phyloP scores from a whole-genome alignment of 2,113 vertebrate species.

The Muscicapa adusta region DNA sequence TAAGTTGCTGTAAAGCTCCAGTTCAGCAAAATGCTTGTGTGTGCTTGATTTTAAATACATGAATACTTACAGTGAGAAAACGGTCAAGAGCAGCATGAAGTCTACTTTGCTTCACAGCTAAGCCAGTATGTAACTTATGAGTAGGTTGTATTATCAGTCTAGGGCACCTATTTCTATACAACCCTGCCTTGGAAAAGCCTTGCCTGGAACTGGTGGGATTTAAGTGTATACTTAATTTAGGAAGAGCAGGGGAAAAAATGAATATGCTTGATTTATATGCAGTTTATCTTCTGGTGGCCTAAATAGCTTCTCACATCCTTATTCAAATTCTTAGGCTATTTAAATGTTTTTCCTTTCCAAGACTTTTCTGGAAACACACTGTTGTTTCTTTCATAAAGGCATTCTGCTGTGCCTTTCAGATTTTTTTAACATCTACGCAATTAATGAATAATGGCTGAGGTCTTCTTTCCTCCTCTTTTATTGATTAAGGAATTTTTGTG shows the following conservation, averaged over 20 bases:
- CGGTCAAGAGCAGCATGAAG: slow-evolving; percentile 54
- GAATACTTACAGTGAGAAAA: slow-evolving; percentile 53
- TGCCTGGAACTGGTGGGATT: not conserved
- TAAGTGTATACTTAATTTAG: slow-evolving; percentile 35
- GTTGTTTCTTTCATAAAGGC: not conserved
- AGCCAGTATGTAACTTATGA: slow-evolving; percentile 52
- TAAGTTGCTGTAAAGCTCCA: slow-evolving; percentile 57
- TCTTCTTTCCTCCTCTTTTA: not conserved
- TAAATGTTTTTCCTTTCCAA: not conserved
- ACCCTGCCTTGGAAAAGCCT: not conserved
- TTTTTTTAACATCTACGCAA: not conserved
- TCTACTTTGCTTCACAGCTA: slow-evolving; percentile 48
- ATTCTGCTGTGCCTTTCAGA: not conserved
- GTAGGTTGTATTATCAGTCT: slow-evolving; percentile 24
- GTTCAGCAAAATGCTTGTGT: slow-evolving; percentile 41
- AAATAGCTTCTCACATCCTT: slow-evolving; percentile 23
- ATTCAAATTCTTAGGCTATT: slow-evolving; percentile 20
- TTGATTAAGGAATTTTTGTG: not conserved
- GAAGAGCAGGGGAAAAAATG: not conserved
- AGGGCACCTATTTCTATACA: slow-evolving; percentile 37
- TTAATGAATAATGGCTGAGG: not conserved
- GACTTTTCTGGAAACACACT: not conserved
- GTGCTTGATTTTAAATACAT: slow-evolving; percentile 58
- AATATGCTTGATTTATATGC: slow-evolving; percentile 7
- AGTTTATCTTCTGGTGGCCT: slow-evolving; percentile 38